A percentile compares a stretch with the other conserved stretches of the same genome.
Evolutionary conservation across 1,140 invertebrate genomes (phyloP).

Genomic region (Drosophila parvula): DNA sequence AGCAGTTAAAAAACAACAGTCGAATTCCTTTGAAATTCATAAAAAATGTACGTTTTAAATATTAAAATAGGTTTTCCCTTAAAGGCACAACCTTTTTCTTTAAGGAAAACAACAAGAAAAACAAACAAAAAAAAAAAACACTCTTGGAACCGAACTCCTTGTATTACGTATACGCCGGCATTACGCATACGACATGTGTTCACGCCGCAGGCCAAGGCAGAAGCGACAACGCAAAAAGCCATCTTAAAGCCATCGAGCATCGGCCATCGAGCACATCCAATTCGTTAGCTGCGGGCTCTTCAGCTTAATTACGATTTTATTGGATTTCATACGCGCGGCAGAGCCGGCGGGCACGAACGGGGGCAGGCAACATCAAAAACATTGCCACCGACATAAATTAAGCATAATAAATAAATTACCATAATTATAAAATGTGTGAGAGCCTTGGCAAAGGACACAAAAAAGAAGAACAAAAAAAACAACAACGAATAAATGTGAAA

Average conservation of each 20-base stretch:
- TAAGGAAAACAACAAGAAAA: too few species aligned
- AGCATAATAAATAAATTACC: slow-evolving; percentile 75
- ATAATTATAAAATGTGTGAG: slow-evolving; percentile 67
- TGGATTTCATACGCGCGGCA: slow-evolving; percentile 44
- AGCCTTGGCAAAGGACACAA: too few species aligned
- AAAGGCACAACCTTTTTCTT: too few species aligned
- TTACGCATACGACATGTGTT: slow-evolving; percentile 3
- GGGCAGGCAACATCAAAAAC: slow-evolving; percentile 52
- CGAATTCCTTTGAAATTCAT: background rate
- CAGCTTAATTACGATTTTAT: slow-evolving; percentile 49
- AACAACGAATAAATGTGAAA: slow-evolving; percentile 34
- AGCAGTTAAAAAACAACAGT: background rate
- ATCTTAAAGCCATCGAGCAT: slow-evolving; percentile 6
- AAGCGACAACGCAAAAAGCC: background rate
- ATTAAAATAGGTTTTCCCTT: background rate
- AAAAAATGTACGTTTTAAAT: background rate
- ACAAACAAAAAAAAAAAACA: too few species aligned
- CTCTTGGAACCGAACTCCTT: too few species aligned
- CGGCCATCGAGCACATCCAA: slow-evolving; percentile 2
- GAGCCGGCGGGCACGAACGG: slow-evolving; percentile 10
- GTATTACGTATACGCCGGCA: background rate
- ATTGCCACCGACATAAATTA: slow-evolving; percentile 66
- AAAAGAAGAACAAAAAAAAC: background rate
- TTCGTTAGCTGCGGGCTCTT: slow-evolving; percentile 26
- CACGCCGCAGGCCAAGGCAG: background rate